Conservation (phyloP, 2,113 vertebrate species). For the Alces alces region DNA sequence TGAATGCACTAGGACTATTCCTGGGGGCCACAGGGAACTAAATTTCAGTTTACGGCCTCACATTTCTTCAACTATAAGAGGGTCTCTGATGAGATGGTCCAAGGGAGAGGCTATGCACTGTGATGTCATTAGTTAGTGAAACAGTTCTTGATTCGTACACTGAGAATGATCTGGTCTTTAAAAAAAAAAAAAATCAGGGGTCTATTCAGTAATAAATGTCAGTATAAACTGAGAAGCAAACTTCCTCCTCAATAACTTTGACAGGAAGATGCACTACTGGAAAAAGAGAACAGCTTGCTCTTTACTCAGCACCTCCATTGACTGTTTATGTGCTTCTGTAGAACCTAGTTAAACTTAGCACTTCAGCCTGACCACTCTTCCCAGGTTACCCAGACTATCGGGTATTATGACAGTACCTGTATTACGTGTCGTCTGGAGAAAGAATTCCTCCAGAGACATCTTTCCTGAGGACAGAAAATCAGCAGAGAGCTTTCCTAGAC, state of each 20-base stretch:
- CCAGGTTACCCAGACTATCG: neutral
- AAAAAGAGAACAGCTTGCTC: neutral
- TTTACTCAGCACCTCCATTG: fast-evolving
- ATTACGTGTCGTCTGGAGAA: neutral
- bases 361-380: neutral
- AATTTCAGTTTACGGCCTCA: neutral
- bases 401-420: neutral
- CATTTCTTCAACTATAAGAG: neutral
- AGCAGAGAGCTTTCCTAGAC: constrained; percentile 25
- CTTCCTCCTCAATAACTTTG: neutral
- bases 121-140: neutral
- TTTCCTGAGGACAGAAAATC: constrained; percentile 28
- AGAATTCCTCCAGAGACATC: neutral
- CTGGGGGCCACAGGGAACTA: neutral
- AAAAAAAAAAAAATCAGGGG: neutral
- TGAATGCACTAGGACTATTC: neutral
- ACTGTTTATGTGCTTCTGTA: neutral
- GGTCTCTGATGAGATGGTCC: neutral
- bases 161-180: neutral
- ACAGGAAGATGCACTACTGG: neutral
- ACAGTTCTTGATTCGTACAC: neutral
- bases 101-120: neutral
- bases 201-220: neutral
- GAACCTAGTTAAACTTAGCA: neutral
- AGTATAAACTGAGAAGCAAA: neutral